Percentiles rank a stretch among this genome's conserved stretches.
These are phyloP conservation scores for Cheumatopsyche charites DNA, from an alignment of 1,140 invertebrate genomes.

Conservation along the genomic window DNA sequence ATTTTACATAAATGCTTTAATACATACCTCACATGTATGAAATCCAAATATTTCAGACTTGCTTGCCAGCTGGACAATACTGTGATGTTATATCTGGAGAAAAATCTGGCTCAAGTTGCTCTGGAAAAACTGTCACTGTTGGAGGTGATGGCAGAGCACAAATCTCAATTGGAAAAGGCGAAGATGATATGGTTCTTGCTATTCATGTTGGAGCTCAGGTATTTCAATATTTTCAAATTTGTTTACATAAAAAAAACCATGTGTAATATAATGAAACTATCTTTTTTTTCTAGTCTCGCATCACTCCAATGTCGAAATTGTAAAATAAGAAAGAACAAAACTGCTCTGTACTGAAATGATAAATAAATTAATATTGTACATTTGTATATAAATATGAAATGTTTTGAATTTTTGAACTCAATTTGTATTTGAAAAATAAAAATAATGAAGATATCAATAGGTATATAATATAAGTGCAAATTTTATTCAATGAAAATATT, in stretches of 20 bases:
- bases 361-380: no score
- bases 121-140: constrained; percentile 66
- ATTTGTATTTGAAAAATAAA: no score
- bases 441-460: no score
- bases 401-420: no score
- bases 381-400: no score
- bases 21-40: neutral
- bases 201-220: constrained; percentile 59
- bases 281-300: constrained; percentile 5
- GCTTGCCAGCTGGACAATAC: constrained; percentile 77
- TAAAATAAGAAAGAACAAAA: neutral
- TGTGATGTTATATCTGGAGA: constrained; percentile 82
- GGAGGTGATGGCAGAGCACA: constrained; percentile 59
- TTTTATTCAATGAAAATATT: no score
- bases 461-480: no score
- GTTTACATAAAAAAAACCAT: neutral
- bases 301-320: neutral
- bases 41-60: constrained; percentile 61
- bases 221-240: neutral
- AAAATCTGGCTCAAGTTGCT: constrained; percentile 61
- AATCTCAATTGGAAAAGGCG: constrained; percentile 59
- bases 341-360: no score
- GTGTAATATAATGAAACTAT: neutral
- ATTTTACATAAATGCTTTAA: neutral
- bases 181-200: constrained; percentile 69